Base-by-base conservation (phyloP, 2,888 invertebrate species). In the Acronicta aceris region DNA sequence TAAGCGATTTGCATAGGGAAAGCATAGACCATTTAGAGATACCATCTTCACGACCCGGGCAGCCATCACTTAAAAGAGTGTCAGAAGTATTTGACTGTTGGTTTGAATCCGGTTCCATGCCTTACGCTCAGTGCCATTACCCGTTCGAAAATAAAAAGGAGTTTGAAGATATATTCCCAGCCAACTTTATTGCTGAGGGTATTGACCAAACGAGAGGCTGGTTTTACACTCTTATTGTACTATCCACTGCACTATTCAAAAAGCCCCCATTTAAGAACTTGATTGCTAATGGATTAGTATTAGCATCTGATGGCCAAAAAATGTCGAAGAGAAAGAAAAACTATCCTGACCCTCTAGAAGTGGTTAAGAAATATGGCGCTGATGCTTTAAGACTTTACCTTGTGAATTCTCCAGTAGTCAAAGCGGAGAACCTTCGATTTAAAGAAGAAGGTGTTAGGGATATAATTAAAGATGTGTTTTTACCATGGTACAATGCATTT, bases 101-200 rank as follows among this genome's bases (percentile, higher is more conserved):
- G 99, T 99, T 99, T 92, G 99, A 99, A 89, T 99, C 99, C 0
- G 99, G 99, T 5, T 98, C 99, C 17, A 99, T 99, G 99, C 99
- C 99, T 0, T 99, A 99, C 84, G 99, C 99, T 0, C 99, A 99
- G 87, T 96, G 96, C 78, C 99, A 99, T 91, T 99, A 98, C 89
- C 99, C 99, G 0, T 99, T 99, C 89, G 98, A 99, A 88, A 97
- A 97, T 81, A 95, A 95, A 74, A 97, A 97, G 83, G 97, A 97
- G 58, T 99, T 99, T 88, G 97, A 98, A 69, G 97, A 97, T 41
- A 96, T 96, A 71, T 99, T 99, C 85, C 99, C 99, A 0, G 99
- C 99, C 0, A 99, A 99, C 93, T 99, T 99, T 85, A 99, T 99
- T 84, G 99, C 99, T n/a, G 99, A 99, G 94, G 99, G 99, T 21